Conservation (phyloP, 2,113 vertebrate genomes). For the Pantherophis guttatus region DNA sequence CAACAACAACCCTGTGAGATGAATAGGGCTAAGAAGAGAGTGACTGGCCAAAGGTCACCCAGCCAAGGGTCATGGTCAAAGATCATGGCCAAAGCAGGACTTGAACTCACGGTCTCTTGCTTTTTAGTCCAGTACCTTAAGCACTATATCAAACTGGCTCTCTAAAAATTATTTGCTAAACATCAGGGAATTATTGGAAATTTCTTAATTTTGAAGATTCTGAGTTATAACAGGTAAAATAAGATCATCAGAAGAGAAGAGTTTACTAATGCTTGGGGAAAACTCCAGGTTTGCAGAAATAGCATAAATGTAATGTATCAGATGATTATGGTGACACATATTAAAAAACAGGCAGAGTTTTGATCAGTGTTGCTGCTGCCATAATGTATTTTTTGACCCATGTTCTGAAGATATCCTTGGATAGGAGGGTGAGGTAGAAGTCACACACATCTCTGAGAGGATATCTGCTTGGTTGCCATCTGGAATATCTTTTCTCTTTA, state of each 20-base stretch:
- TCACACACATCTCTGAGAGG: not conserved
- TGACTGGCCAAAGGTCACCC: not conserved
- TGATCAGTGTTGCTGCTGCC: not conserved
- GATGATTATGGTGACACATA: not conserved
- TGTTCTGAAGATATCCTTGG: not conserved
- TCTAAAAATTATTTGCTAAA: not conserved
- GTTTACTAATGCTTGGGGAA: not conserved
- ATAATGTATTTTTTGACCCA: not conserved
- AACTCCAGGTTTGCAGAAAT: not conserved
- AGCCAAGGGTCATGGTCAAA: not conserved
- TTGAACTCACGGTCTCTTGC: not conserved
- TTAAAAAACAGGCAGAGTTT: not conserved
- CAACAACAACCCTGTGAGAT: not conserved
- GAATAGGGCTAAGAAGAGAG: not conserved
- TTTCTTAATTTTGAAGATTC: not conserved
- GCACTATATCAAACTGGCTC: not conserved
- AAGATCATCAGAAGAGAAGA: not conserved
- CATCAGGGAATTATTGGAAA: not conserved
- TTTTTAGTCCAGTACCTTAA: not conserved
- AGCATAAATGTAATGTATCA: not conserved
- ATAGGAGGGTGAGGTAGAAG: not conserved
- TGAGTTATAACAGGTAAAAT: not conserved
- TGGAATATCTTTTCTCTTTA: not conserved
- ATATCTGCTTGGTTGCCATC: not conserved
- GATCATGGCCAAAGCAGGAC: not conserved